Evolutionary conservation across 2,888 invertebrate species (phyloP), one percentile per base, ranked within the genome.

Genomic region (Cantharis rufa): DNA sequence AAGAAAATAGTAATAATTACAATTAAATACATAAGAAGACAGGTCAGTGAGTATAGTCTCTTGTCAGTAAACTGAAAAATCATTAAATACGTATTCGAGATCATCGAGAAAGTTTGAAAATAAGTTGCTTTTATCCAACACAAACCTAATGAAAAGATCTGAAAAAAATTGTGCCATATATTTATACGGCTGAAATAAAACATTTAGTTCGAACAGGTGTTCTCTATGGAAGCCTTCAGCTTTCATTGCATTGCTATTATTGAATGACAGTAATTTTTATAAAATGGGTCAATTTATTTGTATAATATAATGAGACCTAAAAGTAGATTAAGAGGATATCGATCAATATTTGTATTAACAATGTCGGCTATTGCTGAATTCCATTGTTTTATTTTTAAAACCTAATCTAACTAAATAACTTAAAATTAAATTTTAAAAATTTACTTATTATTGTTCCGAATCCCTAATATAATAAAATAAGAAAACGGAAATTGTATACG

Each of bases 171-270:
- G 24, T n/a, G 32, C 13, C 3, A 32, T 13, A 32, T 13, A 32
- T 13, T 13, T 32, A 28, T 28, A 4, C 32, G 13, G 32, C 1
- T 5, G 32, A 32, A 32, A 32, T 32, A 13, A 32, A 32, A 32
- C 13, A 32, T 32, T 32, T 32, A 32, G 48, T 66, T 66, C 18
- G 61, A 72, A 66, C 72, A 72, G 66, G 72, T 72, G 24, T 24
- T 3, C 13, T 5, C 32, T 32, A 32, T 32, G 4, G 32, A 13
- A 32, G 32, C 32, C 1, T 32, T 32, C 32, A 32, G 32, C 13
- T 13, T 32, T n/a, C 32, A 32, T 32, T 32, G n/a, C 32, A 5
- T 13, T n/a, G 32, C 13, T 32, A 32, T 32, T 32, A 13, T 13
- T 13, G 32, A 32, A 3, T 32, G 32, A 32, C 13, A n/a, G 32